Evolutionary conservation across 2,888 invertebrate species (phyloP).

Genomic region (Hedya salicella): DNA sequence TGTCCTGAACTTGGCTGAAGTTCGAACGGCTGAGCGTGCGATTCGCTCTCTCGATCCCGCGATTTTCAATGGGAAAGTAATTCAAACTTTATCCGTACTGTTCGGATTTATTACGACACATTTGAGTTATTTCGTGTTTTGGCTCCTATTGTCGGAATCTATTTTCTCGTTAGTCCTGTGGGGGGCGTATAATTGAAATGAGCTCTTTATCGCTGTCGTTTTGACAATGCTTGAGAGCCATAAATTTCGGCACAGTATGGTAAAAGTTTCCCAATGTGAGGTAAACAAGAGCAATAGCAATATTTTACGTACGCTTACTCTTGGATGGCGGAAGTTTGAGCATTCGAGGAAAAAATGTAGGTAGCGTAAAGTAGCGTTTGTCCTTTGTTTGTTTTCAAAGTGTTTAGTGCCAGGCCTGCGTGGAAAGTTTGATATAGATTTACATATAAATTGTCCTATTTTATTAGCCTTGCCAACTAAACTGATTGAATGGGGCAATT

Average conservation of each 20-base stretch:
- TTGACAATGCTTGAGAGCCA: constrained; percentile 29
- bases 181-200: constrained; percentile 42
- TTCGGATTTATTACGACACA: constrained; percentile 46
- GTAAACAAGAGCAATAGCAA: constrained; percentile 41
- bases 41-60: constrained; percentile 38
- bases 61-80: constrained; percentile 48
- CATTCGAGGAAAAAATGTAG: constrained; percentile 38
- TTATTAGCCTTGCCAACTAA: neutral
- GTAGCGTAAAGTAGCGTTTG: constrained; percentile 28
- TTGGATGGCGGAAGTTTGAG: constrained; percentile 31
- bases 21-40: constrained; percentile 31
- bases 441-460: constrained; percentile 15
- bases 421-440: constrained; percentile 24
- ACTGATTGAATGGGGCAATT: neutral
- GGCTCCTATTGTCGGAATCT: constrained; percentile 19
- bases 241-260: constrained; percentile 39
- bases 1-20: constrained; percentile 39
- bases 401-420: constrained; percentile 23
- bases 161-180: constrained; percentile 26
- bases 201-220: constrained; percentile 31
- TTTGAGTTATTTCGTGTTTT: constrained; percentile 45
- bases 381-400: constrained; percentile 36
- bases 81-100: constrained; percentile 46
- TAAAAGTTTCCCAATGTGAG: constrained; percentile 40
- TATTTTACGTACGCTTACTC: constrained; percentile 40